Evolutionary conservation across 2,888 invertebrate genomes (phyloP).

Genomic region (Agrilus cyanescens): DNA sequence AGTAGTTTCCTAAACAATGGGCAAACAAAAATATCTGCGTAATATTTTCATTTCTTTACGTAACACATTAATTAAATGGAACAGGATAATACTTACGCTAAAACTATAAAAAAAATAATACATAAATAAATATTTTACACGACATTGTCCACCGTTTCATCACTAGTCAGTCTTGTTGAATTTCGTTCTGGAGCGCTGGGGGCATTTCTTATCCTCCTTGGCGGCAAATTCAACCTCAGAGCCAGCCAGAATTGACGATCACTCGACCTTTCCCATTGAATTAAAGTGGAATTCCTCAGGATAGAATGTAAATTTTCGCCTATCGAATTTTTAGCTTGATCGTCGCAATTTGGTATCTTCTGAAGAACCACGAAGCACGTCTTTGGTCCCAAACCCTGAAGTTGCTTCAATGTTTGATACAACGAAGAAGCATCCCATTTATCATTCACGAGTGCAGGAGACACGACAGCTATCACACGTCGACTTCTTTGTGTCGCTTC

Average conservation of each 20-base stretch:
- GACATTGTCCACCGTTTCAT: slow-evolving; percentile 26
- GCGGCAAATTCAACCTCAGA: slow-evolving; percentile 51
- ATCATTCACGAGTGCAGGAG: slow-evolving; percentile 36
- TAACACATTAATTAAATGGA: background rate
- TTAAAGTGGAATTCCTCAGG: slow-evolving; percentile 38
- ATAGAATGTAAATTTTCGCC: slow-evolving; percentile 41
- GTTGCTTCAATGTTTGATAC: slow-evolving; percentile 35
- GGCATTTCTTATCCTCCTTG: slow-evolving; percentile 24
- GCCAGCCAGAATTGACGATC: slow-evolving; percentile 49
- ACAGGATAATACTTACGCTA: slow-evolving; percentile 6
- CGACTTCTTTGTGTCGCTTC: slow-evolving; percentile 40
- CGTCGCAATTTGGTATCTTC: slow-evolving; percentile 30
- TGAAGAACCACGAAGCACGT: slow-evolving; percentile 34
- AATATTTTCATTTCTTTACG: too few species aligned
- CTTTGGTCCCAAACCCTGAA: slow-evolving; percentile 29
- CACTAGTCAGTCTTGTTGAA: slow-evolving; percentile 25
- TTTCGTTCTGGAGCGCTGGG: slow-evolving; percentile 14
- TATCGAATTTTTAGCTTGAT: slow-evolving; percentile 31
- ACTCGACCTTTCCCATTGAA: slow-evolving; percentile 36
- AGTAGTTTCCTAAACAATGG: too few species aligned
- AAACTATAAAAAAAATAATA: slow-evolving; percentile 9
- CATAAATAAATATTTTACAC: slow-evolving; percentile 24
- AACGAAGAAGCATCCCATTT: slow-evolving; percentile 37
- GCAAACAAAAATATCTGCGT: too few species aligned
- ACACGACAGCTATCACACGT: slow-evolving; percentile 37